These are phyloP conservation scores for Leptopilina clavipes DNA, from an alignment of 1,140 invertebrate genomes.

Conservation along the genomic window DNA sequence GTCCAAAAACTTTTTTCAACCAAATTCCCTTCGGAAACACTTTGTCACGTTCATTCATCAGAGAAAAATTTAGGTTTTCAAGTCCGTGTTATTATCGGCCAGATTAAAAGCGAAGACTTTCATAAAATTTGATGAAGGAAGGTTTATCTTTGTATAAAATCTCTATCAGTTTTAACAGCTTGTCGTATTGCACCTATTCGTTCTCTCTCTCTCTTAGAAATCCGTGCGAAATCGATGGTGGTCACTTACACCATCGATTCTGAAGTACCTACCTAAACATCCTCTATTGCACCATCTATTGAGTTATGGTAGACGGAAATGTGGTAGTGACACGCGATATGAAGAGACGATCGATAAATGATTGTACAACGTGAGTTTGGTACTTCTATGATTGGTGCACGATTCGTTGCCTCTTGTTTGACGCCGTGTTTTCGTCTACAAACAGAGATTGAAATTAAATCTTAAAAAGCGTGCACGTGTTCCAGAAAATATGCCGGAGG, in stretches of 20 bases:
- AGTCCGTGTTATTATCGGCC: neutral
- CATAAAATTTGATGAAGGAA: neutral
- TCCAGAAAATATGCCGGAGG: neutral
- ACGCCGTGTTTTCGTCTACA: neutral
- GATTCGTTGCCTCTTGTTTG: neutral
- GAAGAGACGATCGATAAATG: neutral
- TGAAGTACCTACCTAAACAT: constrained; percentile 22
- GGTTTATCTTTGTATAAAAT: constrained; percentile 23
- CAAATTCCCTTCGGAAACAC: no score
- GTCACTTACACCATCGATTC: constrained; percentile 25
- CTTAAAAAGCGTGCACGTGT: constrained; percentile 2
- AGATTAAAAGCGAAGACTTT: neutral
- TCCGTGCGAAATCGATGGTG: constrained; percentile 20
- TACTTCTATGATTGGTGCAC: neutral
- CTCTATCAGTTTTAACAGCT: constrained; percentile 9
- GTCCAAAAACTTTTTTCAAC: no score
- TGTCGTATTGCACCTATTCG: constrained; percentile 12
- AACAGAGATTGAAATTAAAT: constrained; percentile 3
- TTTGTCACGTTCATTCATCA: no score
- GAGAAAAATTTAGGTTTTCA: no score
- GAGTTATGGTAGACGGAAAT: constrained; percentile 21
- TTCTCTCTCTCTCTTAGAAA: neutral
- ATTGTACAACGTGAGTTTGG: constrained; percentile 9
- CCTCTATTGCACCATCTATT: constrained; percentile 27
- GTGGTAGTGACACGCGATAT: constrained; percentile 14